phyloP scores from a whole-genome alignment of 2,888 invertebrate genomes.

The Patella caerulea region DNA sequence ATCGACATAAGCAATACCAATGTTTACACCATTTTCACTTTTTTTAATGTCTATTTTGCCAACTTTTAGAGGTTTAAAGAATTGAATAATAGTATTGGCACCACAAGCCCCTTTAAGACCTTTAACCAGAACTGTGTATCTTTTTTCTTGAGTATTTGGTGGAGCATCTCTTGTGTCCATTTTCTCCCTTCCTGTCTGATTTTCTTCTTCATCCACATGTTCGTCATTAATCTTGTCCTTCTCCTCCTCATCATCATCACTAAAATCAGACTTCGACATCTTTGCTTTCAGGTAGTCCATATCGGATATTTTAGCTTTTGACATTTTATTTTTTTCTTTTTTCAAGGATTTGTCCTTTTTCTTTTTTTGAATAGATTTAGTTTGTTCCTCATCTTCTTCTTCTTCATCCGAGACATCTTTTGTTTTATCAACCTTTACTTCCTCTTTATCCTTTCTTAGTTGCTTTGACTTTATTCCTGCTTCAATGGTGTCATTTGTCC shows the following conservation, averaged over 20 bases:
- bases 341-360: constrained; percentile 35
- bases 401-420: background rate
- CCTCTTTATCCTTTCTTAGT: constrained; percentile 74
- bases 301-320: background rate
- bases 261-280: constrained; percentile 36
- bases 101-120: constrained; percentile 85
- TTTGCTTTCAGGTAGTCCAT: constrained; percentile 60
- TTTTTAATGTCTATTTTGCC: background rate
- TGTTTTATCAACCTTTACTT: background rate
- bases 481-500: constrained; percentile 75
- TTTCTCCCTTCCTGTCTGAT: background rate
- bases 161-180: constrained; percentile 20
- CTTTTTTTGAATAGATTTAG: constrained; percentile 41
- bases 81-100: constrained; percentile 70
- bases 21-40: constrained; percentile 12
- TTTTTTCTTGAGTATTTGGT: constrained; percentile 58
- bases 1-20: constrained; percentile 89
- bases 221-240: constrained; percentile 37
- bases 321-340: constrained; percentile 32
- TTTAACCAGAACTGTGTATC: constrained; percentile 77
- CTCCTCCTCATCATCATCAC: constrained; percentile 54
- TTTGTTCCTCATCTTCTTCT: constrained; percentile 17
- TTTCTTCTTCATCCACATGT: constrained; percentile 6
- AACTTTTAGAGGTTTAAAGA: background rate
- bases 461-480: constrained; percentile 30